These are phyloP conservation scores for Neoascia interrupta DNA, from an alignment of 2,888 invertebrate species.

Conservation along the genomic window DNA sequence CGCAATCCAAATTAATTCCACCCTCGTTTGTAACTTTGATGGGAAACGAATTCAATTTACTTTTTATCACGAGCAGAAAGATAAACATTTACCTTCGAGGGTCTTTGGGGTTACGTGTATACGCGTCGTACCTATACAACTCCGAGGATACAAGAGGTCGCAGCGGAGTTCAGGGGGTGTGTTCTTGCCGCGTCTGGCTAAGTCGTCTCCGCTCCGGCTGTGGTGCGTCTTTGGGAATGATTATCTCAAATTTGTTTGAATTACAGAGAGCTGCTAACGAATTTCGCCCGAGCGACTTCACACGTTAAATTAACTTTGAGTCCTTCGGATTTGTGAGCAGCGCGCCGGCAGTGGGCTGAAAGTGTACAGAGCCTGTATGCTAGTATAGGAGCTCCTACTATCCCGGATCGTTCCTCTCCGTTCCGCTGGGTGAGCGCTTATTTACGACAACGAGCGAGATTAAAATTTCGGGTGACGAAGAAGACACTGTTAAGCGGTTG, in stretches of 20 bases:
- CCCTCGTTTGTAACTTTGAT: slow-evolving; percentile 68
- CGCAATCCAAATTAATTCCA: slow-evolving; percentile 62
- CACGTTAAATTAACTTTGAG: slow-evolving; percentile 67
- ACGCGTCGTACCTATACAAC: no score
- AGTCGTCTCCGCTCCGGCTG: neutral
- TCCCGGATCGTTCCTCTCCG: slow-evolving; percentile 8
- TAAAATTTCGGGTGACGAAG: slow-evolving; percentile 19
- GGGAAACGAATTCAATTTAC: slow-evolving; percentile 69
- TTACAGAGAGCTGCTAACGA: slow-evolving; percentile 68
- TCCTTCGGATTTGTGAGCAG: slow-evolving; percentile 42
- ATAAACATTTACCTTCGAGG: slow-evolving; percentile 67
- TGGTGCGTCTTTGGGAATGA: slow-evolving; percentile 62
- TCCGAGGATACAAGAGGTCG: neutral
- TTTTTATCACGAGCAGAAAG: slow-evolving; percentile 67
- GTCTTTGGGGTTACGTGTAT: slow-evolving; percentile 43
- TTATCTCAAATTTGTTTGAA: slow-evolving; percentile 70
- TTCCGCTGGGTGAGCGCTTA: slow-evolving; percentile 24
- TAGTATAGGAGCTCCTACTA: no score
- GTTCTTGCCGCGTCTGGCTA: slow-evolving; percentile 13
- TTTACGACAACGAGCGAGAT: slow-evolving; percentile 18
- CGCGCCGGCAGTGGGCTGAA: no score
- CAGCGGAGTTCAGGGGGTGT: neutral
- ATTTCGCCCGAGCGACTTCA: slow-evolving; percentile 64
- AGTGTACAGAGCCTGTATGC: no score
- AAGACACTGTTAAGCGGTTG: slow-evolving; percentile 10